Base-by-base conservation (phyloP, 2,113 vertebrate genomes). In the Leptobrachium leishanense region DNA sequence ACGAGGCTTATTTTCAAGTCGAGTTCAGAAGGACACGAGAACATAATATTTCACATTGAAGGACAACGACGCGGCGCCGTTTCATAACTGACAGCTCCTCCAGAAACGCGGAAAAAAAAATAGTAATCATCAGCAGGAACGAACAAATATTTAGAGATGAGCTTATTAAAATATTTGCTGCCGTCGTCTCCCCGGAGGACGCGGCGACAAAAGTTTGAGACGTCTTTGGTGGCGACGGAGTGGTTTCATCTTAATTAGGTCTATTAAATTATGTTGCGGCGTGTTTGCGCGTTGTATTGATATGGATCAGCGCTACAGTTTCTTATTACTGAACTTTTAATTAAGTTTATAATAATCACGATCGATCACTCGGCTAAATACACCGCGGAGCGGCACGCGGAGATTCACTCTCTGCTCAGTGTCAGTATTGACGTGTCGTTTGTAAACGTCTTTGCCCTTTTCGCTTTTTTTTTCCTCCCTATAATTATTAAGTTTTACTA, bases 21-120 rank as follows among this genome's bases (percentile, higher is more conserved):
- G 63, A 69, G 76, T 59, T 77, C 67, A 63, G 54, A 46, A 70
- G 76, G 67, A 15, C 59, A 70, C 50, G 41, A 55, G 53, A 54
- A 70, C 67, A 62, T 44, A 39, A 68, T 71, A 46, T 77, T 77
- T 77, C 67, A 77, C 41, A n/a, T 77, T 77, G 76, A 77, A 71
- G 76, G 76, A 70, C 74, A 70, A 69, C 67, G 62, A 67, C 31
- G 7, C 62, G 76, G 54, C 50, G 13, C 67, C 43, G 3, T 63
- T 70, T 70, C 12, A 62, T 70, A 77, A 77, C 68, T 70, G 76
- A 67, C 55, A 50, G 43, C 59, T 50, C 41, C 42, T 62, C n/a
- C 13, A 50, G 67, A 70, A 77, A 59, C 20, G 20, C 20, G 20
- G 20, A 31, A 31, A 31, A 31, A 31, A 31, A 31, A 31, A 31